Conservation (phyloP, 2,888 invertebrate genomes). For the Tenthredo notha region DNA sequence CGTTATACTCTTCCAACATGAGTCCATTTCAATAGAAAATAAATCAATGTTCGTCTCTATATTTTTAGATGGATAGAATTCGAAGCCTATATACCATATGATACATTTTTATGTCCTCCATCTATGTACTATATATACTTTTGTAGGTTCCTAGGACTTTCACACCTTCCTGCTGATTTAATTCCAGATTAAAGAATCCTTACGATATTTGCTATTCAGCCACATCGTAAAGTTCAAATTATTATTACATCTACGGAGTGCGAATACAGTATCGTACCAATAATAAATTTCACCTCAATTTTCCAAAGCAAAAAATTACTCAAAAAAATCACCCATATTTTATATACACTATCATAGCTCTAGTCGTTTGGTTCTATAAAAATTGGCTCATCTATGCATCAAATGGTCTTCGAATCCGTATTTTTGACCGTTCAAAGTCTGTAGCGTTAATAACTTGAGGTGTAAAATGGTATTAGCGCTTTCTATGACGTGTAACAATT, state of each 20-base stretch:
- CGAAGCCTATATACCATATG: conserved; percentile 5
- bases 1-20: not conserved
- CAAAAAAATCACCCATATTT: not conserved
- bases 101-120: conserved; percentile 27
- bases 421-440: not conserved
- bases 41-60: conserved; percentile 24
- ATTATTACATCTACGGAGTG: conserved; percentile 57
- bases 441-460: not conserved
- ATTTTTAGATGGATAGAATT: not conserved
- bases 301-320: too few relatives aligned
- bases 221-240: conserved; percentile 61
- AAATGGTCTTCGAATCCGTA: not conserved
- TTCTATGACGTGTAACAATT: not conserved
- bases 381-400: not conserved
- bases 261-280: not conserved
- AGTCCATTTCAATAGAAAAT: conserved; percentile 27
- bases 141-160: conserved; percentile 41
- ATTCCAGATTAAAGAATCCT: conserved; percentile 76
- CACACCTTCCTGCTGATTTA: conserved; percentile 60
- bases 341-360: not conserved
- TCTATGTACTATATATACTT: conserved; percentile 1
- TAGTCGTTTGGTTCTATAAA: not conserved
- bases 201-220: conserved; percentile 68
- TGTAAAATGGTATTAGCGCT: not conserved
- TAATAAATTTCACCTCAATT: not conserved